Evolutionary conservation across 2,797 vertebrate genomes (phyloP).

Genomic region (Xiphorhynchus erythropygius): DNA sequence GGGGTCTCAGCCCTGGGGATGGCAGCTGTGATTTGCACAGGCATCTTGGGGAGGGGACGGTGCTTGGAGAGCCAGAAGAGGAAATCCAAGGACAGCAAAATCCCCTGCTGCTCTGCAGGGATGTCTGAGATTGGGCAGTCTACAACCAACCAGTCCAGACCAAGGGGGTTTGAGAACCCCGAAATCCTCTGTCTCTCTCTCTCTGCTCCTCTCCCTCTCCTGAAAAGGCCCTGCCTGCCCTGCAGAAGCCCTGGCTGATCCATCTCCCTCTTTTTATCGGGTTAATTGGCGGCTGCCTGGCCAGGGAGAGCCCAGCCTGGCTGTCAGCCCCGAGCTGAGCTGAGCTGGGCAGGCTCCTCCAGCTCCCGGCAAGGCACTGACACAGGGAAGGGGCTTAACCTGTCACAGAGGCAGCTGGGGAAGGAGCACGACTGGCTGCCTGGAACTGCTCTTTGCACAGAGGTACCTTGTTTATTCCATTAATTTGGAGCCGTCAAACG

Average conservation of each 20-base stretch:
- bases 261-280: not conserved
- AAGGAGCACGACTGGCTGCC: not conserved
- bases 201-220: not conserved
- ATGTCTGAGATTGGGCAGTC: not conserved
- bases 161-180: not conserved
- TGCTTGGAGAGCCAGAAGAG: not conserved
- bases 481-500: constrained; percentile 48
- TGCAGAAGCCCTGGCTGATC: not conserved
- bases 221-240: not conserved
- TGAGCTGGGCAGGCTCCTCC: not conserved
- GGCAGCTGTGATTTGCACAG: accelerated
- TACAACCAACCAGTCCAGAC: not conserved
- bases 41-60: not conserved
- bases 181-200: not conserved
- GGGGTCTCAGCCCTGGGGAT: not conserved
- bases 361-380: not conserved
- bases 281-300: not conserved
- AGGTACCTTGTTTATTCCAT: constrained; percentile 46
- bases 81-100: not conserved
- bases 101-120: accelerated
- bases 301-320: not conserved
- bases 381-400: constrained; percentile 22
- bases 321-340: not conserved
- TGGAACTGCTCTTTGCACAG: constrained; percentile 21
- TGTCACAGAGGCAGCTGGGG: constrained; percentile 46